A percentile compares a stretch with the other conserved stretches of the same genome.
Evolutionary conservation across 2,113 vertebrate genomes (phyloP).

Genomic region (Corydoras maculifer): DNA sequence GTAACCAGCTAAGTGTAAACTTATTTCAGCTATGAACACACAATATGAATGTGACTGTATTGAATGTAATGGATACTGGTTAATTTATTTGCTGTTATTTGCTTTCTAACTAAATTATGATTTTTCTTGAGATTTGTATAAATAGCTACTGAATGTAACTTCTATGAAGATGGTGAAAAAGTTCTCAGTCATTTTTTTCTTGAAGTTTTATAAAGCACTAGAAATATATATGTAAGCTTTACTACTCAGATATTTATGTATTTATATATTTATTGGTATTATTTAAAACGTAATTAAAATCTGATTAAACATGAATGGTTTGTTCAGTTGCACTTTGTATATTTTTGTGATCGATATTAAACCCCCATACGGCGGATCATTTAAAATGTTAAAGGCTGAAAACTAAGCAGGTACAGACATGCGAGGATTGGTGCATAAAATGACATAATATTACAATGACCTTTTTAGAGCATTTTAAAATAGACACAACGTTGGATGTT

Average conservation of each 20-base stretch:
- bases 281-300: slow-evolving; percentile 36
- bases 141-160: slow-evolving; percentile 22
- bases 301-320: slow-evolving; percentile 11
- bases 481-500: neutral
- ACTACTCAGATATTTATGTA: slow-evolving; percentile 29
- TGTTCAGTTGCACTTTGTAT: neutral
- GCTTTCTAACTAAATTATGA: slow-evolving; percentile 1
- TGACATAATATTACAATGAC: slow-evolving; percentile 11
- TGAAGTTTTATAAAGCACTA: slow-evolving; percentile 28
- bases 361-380: too few species aligned
- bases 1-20: neutral
- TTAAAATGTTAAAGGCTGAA: neutral
- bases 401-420: neutral
- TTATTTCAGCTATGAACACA: too few species aligned
- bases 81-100: neutral
- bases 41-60: neutral
- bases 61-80: neutral
- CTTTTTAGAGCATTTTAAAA: slow-evolving; percentile 2
- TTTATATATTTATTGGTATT: slow-evolving; percentile 39
- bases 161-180: slow-evolving; percentile 31
- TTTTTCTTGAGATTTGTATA: neutral
- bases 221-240: slow-evolving; percentile 38
- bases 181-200: slow-evolving; percentile 10
- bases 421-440: neutral
- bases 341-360: too few species aligned